phyloP scores from a whole-genome alignment of 2,888 invertebrate species.

The Leucoma salicis region DNA sequence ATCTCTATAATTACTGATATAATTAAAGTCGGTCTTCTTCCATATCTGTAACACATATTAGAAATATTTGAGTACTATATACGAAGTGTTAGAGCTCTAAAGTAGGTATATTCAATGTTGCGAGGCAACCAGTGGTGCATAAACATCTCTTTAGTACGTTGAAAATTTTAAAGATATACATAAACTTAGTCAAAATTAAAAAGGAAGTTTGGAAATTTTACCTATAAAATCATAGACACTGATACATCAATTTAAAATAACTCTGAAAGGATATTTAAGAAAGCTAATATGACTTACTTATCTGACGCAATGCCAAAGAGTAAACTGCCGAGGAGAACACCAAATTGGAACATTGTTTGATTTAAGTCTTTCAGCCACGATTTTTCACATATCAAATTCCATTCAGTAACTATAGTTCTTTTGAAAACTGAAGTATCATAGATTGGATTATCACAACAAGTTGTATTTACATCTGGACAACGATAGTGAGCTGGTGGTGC shows the following conservation, averaged over 20 bases:
- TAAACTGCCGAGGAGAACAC: slow-evolving; percentile 87
- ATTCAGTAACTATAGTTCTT: slow-evolving; percentile 86
- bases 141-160: too few species aligned
- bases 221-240: too few species aligned
- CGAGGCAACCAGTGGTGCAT: too few species aligned
- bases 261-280: too few species aligned
- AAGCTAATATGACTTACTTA: slow-evolving; percentile 71
- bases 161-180: too few species aligned
- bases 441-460: slow-evolving; percentile 79
- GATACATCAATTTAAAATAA: too few species aligned
- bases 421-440: slow-evolving; percentile 85
- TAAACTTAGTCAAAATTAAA: too few species aligned
- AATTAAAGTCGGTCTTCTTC: slow-evolving; percentile 87
- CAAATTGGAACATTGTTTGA: slow-evolving; percentile 88
- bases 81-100: too few species aligned
- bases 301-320: slow-evolving; percentile 88
- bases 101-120: too few species aligned
- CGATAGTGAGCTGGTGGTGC: slow-evolving; percentile 43
- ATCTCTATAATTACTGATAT: slow-evolving; percentile 86
- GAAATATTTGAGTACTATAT: neutral
- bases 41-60: slow-evolving; percentile 80
- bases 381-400: slow-evolving; percentile 85
- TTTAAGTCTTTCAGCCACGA: slow-evolving; percentile 83
- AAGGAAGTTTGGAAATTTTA: too few species aligned
- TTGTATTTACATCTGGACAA: slow-evolving; percentile 48